These are phyloP conservation scores for Agonopterix subpropinquella DNA, from an alignment of 2,888 invertebrate species.

Conservation along the genomic window DNA sequence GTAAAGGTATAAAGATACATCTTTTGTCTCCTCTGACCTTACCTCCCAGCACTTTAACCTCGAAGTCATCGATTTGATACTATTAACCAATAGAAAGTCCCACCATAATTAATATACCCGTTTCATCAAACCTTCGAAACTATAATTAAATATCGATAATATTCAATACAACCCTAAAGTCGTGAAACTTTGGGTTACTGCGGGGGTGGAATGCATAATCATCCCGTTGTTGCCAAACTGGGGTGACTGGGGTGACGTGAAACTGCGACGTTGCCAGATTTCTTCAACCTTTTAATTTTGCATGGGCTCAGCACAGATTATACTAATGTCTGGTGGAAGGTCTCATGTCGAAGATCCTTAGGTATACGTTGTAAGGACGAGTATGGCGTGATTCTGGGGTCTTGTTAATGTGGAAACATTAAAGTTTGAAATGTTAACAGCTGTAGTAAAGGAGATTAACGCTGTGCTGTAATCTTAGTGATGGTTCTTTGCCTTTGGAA, in stretches of 20 bases:
- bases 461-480: neutral
- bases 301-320: neutral
- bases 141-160: too few relatives aligned
- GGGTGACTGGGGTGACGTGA: slow-evolving; percentile 6
- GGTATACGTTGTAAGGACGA: too few relatives aligned
- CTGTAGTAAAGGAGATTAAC: slow-evolving; percentile 1
- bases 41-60: too few relatives aligned
- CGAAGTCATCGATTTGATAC: too few relatives aligned
- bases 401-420: too few relatives aligned
- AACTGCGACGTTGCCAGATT: slow-evolving; percentile 15
- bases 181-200: neutral
- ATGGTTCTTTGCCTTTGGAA: neutral
- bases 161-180: neutral
- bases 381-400: too few relatives aligned
- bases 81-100: too few relatives aligned
- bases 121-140: too few relatives aligned
- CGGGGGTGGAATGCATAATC: slow-evolving; percentile 16
- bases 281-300: neutral
- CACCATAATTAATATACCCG: too few relatives aligned
- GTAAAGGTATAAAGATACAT: too few relatives aligned
- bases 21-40: too few relatives aligned
- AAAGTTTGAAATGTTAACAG: neutral
- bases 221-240: slow-evolving; percentile 1
- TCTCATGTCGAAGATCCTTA: too few relatives aligned
- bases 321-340: neutral